Evolutionary conservation across 2,797 vertebrate genomes (phyloP), one percentile per base, ranked within the genome.

Genomic region (Spinus pinus): DNA sequence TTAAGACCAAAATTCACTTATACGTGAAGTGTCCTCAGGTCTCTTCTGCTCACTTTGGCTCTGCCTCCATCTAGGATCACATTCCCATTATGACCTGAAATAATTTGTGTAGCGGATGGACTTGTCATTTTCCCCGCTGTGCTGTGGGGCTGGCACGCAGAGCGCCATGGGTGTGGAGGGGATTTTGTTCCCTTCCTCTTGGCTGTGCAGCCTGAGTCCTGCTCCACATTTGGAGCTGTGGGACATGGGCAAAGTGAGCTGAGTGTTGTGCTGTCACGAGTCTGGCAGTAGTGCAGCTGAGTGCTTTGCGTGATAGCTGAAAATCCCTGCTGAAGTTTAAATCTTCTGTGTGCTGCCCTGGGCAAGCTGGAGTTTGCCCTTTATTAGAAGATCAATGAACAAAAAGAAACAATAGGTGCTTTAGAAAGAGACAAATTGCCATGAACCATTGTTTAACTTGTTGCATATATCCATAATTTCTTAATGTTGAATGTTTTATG

Each of bases 401-500:
- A 81, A 31, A 50, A 70, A 79, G 78, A 90, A 93, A 87, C 11
- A 90, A 61, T 9, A 47, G 39, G n/a, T 70, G 20, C 54, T 75
- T 93, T 75, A 64, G 84, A 86, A 88, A 44, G 58, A 31, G 27
- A 67, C 61, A 66, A 86, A 47, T 44, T 89, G 62, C 37, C 71
- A 28, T 1, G 9, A 91, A 44, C 31, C 44, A 46, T 15, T 4
- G 2, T 35, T 95, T 93, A 79, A 37, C 66, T 53, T 84, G 31
- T 71, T 89, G 60, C 79, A 73, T 31, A n/a, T 70, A 81, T 50
- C 69, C 31, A 37, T 90, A 92, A 94, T 91, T 91, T 94, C 62
- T 83, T 75, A 37, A 78, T 41, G 75, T 81, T 89, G 64, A 70
- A 61, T 82, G 42, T 91, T 95, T 96, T 84, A 71, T 82, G 70